Conservation (phyloP, 2,797 vertebrate genomes). For the Setipinna tenuifilis region DNA sequence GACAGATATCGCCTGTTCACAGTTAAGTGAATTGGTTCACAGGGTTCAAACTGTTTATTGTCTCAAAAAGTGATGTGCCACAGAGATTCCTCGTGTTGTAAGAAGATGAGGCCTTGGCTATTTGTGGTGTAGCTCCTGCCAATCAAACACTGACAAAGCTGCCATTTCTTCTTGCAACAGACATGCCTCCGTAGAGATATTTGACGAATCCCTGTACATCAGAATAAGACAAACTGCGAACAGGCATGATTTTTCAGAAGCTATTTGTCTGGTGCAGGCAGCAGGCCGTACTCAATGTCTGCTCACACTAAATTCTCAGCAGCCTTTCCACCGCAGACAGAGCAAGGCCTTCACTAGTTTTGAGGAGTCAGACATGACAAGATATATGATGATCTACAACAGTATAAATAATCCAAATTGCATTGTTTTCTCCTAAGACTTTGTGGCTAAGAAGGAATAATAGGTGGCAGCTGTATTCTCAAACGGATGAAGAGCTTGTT, state of each 20-base stretch:
- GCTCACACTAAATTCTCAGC: not conserved
- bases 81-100: slow-evolving; percentile 5
- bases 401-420: not conserved
- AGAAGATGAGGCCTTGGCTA: not conserved
- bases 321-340: not conserved
- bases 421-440: not conserved
- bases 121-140: slow-evolving; percentile 18
- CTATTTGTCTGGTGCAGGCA: not conserved
- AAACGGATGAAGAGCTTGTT: not conserved
- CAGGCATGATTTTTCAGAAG: not conserved
- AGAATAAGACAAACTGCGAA: not conserved
- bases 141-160: not conserved
- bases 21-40: slow-evolving; percentile 5
- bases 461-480: not conserved
- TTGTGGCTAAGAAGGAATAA: not conserved
- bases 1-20: not conserved
- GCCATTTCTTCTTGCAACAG: slow-evolving; percentile 6
- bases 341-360: not conserved
- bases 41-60: not conserved
- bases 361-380: not conserved
- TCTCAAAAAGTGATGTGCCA: not conserved
- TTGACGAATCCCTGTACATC: not conserved
- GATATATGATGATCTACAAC: not conserved
- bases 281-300: not conserved
- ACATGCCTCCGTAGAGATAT: not conserved